A percentile compares a stretch with the other conserved stretches of the same genome.
Conservation (phyloP, 1,140 invertebrate genomes). For the Temnothorax nylanderi region DNA sequence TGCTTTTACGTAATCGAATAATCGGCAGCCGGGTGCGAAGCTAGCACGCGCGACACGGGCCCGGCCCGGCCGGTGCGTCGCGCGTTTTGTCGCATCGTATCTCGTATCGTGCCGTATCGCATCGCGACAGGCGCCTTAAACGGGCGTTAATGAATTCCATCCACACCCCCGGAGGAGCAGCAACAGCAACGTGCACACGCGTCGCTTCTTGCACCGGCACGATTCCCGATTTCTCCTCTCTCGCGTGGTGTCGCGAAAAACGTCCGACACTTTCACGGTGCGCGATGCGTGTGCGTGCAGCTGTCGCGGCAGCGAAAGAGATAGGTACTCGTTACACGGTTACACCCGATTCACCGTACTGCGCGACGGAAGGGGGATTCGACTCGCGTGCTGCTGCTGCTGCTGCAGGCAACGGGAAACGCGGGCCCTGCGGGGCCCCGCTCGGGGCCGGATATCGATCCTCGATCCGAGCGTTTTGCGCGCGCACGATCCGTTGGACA, state of each 20-base stretch:
- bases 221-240: constrained; percentile 70
- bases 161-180: constrained; percentile 3
- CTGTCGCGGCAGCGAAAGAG: constrained; percentile 48
- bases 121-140: constrained; percentile 15
- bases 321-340: constrained; percentile 60
- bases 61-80: not conserved
- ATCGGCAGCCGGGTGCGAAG: constrained; percentile 5
- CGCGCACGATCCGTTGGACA: not conserved
- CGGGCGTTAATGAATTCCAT: constrained; percentile 48
- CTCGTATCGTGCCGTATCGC: not conserved
- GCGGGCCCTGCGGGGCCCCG: not conserved
- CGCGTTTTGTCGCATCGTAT: not conserved
- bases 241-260: constrained; percentile 66
- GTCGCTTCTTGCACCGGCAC: not conserved
- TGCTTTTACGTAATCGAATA: constrained; percentile 4
- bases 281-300: constrained; percentile 60
- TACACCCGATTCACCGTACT: constrained; percentile 41
- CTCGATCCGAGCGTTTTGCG: not conserved
- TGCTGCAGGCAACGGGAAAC: not conserved
- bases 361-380: constrained; percentile 17
- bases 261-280: constrained; percentile 70
- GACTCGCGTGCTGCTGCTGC: not conserved
- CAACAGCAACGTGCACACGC: not conserved
- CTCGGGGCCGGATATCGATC: not conserved
- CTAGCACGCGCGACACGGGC: constrained; percentile 5